phyloP scores from a whole-genome alignment of 2,113 vertebrate genomes.

The Aramus guarauna region DNA sequence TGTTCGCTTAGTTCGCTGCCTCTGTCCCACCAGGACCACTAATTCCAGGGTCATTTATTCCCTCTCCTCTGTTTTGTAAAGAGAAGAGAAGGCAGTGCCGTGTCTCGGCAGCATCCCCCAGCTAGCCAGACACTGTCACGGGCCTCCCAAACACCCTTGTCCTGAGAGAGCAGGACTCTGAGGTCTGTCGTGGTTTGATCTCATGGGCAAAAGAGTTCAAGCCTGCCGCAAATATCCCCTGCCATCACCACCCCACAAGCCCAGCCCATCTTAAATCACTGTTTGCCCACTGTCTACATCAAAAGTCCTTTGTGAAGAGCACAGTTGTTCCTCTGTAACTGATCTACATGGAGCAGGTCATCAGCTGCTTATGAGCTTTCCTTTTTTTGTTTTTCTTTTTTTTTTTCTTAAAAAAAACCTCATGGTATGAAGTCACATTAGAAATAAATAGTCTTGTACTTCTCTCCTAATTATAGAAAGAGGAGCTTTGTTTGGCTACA shows the following conservation, averaged over 20 bases:
- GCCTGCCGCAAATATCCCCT: not conserved
- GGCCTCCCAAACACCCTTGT: not conserved
- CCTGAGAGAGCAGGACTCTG: not conserved
- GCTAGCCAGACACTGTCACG: not conserved
- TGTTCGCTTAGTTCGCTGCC: not conserved
- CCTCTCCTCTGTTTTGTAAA: not conserved
- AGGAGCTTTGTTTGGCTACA: not conserved
- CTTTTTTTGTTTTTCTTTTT: not conserved
- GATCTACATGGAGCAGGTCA: constrained; percentile 13
- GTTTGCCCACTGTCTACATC: constrained; percentile 7
- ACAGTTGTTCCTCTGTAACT: constrained; percentile 37
- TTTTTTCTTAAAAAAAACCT: not conserved
- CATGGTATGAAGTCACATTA: not conserved
- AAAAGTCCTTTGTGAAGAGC: constrained; percentile 41
- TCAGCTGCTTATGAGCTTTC: not conserved
- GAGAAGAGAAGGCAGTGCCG: rapidly evolving
- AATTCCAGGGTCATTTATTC: not conserved
- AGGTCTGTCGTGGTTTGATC: not conserved
- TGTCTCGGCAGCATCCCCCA: not conserved
- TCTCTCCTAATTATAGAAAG: not conserved
- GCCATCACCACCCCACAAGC: not conserved
- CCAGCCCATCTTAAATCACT: not conserved
- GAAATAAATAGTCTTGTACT: not conserved
- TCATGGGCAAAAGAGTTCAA: not conserved
- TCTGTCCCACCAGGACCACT: not conserved